These are phyloP conservation scores for Rhodeus uyekii DNA, from an alignment of 2,797 vertebrate genomes.

Conservation along the genomic window DNA sequence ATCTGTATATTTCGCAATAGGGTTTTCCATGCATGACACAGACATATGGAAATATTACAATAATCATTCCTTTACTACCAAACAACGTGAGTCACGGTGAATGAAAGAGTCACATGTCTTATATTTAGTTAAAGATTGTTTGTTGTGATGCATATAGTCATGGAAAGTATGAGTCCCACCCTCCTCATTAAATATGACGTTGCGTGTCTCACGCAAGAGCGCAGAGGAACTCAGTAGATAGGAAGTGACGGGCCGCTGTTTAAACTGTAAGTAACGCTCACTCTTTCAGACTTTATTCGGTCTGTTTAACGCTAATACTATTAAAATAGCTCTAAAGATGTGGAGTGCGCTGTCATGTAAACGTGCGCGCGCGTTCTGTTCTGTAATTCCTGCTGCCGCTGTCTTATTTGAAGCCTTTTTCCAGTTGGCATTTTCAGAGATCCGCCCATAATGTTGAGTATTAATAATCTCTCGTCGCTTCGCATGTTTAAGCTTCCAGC, in stretches of 20 bases:
- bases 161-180: slow-evolving; percentile 40
- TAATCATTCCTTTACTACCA: neutral
- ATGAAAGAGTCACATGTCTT: slow-evolving; percentile 11
- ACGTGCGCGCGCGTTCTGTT: neutral
- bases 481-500: neutral
- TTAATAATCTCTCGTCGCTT: neutral
- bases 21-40: neutral
- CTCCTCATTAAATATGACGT: slow-evolving; percentile 24
- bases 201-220: neutral
- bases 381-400: neutral
- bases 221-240: neutral
- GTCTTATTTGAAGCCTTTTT: neutral
- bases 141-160: slow-evolving; percentile 11
- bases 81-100: slow-evolving; percentile 4
- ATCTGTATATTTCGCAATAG: too few species aligned
- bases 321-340: neutral
- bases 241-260: slow-evolving; percentile 29
- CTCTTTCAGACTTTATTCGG: neutral
- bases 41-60: neutral
- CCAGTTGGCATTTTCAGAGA: neutral
- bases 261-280: slow-evolving; percentile 26
- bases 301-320: neutral
- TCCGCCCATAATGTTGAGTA: neutral
- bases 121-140: slow-evolving; percentile 32
- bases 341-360: neutral